These are phyloP conservation scores for Lepetodrilus schrolli DNA, from an alignment of 2,888 invertebrate species.

Conservation along the genomic window DNA sequence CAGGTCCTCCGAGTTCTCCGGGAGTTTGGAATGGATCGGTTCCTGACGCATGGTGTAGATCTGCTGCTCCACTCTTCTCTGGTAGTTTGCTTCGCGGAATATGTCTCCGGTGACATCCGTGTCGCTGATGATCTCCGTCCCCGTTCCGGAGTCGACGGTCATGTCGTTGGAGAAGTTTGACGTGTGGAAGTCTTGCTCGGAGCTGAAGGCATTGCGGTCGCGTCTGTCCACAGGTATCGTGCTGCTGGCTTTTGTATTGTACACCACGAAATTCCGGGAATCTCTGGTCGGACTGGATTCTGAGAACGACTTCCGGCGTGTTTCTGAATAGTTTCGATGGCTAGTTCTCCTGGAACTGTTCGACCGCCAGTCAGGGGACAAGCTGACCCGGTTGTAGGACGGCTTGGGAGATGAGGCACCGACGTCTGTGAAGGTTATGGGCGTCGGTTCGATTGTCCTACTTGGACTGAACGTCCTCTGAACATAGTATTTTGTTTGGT, in stretches of 20 bases:
- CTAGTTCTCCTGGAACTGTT: slow-evolving; percentile 8
- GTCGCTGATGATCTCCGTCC: slow-evolving; percentile 35
- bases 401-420: background rate
- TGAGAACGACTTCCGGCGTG: background rate
- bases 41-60: slow-evolving; percentile 3
- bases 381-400: background rate
- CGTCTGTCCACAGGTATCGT: background rate
- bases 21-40: background rate
- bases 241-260: background rate
- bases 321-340: background rate
- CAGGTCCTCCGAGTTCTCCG: slow-evolving; percentile 50
- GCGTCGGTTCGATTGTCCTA: background rate
- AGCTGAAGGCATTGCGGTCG: background rate
- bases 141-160: slow-evolving; percentile 33
- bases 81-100: background rate
- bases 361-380: background rate
- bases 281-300: background rate
- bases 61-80: background rate
- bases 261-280: background rate
- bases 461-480: slow-evolving; percentile 15
- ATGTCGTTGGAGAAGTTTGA: slow-evolving; percentile 14
- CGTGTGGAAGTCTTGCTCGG: slow-evolving; percentile 8
- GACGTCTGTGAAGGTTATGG: background rate
- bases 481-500: slow-evolving; percentile 20
- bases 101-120: slow-evolving; percentile 26